phyloP scores from a whole-genome alignment of 2,888 invertebrate species.

The Drosophila aldrichi region DNA sequence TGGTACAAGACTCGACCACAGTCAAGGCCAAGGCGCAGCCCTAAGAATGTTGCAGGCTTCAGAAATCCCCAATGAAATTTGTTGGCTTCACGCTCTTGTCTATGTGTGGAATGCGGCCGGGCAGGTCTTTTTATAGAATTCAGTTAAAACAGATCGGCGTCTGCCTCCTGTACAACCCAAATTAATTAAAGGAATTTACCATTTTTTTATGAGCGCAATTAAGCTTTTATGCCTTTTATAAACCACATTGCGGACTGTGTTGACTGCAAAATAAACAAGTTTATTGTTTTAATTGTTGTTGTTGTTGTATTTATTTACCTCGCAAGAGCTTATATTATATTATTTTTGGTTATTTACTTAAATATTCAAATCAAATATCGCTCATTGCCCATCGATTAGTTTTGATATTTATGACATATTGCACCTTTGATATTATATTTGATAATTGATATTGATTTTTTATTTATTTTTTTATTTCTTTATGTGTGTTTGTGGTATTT shows the following conservation, averaged over 20 bases:
- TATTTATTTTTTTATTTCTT: background rate
- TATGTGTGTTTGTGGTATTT: slow-evolving; percentile 21
- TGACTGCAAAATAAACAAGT: slow-evolving; percentile 38
- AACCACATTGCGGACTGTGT: no score
- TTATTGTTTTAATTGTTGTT: slow-evolving; percentile 6
- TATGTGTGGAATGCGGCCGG: slow-evolving; percentile 49
- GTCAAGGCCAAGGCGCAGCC: slow-evolving; percentile 46
- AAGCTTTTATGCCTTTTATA: slow-evolving; percentile 34
- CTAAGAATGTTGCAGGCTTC: slow-evolving; percentile 30
- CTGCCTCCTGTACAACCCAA: slow-evolving; percentile 27
- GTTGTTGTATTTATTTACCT: slow-evolving; percentile 3
- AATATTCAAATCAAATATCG: slow-evolving; percentile 44
- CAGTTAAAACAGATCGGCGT: background rate
- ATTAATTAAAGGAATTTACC: slow-evolving; percentile 35
- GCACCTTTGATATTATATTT: slow-evolving; percentile 46
- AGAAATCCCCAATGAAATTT: slow-evolving; percentile 32
- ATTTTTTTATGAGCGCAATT: slow-evolving; percentile 43
- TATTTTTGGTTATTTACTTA: background rate
- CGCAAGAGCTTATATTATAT: background rate
- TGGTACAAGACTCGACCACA: slow-evolving; percentile 44
- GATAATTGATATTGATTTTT: slow-evolving; percentile 41
- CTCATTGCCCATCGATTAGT: slow-evolving; percentile 44
- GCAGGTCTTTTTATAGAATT: slow-evolving; percentile 47
- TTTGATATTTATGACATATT: slow-evolving; percentile 53
- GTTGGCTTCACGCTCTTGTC: slow-evolving; percentile 37